Evolutionary conservation across 2,888 invertebrate species (phyloP), one percentile per base, ranked within the genome.

Genomic region (Artemia sinica): DNA sequence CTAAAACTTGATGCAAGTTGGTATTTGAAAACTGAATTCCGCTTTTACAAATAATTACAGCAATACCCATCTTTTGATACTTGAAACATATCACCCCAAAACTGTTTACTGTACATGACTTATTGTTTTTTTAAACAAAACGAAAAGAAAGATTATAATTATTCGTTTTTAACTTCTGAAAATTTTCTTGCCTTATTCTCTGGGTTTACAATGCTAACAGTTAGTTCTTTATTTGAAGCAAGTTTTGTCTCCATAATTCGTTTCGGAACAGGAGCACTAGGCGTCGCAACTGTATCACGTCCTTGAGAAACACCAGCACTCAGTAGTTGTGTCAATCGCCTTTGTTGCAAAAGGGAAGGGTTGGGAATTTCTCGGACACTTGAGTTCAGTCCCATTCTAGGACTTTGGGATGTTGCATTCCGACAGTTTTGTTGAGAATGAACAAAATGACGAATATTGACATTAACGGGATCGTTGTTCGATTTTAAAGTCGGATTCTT

Each of bases 191-290:
- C n/a, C 18, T 58, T 58, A 10, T 58, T 18, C 14, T 58, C 58
- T 58, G 58, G 58, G 18, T 58, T 58, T 18, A 58, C 58, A 58
- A 58, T 58, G 18, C 58, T 58, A 18, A 58, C 58, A 18, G 58
- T 58, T n/a, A 58, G n/a, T 58, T 58, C 58, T 58, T 58, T 58
- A 58, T 58, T 58, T 58, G 14, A n/a, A n/a, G 58, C 58, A n/a
- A 58, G 18, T 58, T 58, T 58, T 8, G 58, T 58, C 18, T 58
- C 58, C n/a, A 58, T 18, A 58, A 58, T 58, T 10, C 18, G 14
- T 58, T 58, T 58, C n/a, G 58, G 58, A 58, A 18, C n/a, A 58
- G 58, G 58, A 8, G 58, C 18, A 14, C 10, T 18, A 8, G 58
- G 8, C 58, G n/a, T 58, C 58, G 58, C 18, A 18, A 58, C 18